Base-by-base conservation (phyloP, 2,888 invertebrate genomes). In the Selenia dentaria region DNA sequence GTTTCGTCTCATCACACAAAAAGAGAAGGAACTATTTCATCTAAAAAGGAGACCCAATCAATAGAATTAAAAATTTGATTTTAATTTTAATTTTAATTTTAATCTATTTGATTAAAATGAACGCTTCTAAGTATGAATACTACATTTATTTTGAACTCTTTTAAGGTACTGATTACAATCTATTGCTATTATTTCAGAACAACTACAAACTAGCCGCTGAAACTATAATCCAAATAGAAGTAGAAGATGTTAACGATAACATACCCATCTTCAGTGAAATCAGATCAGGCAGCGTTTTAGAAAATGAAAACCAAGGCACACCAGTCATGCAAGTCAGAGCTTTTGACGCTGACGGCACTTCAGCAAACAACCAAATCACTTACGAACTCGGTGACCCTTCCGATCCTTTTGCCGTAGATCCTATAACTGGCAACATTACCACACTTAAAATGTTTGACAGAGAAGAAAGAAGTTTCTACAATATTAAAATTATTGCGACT, bases 221-320 rank as follows among this genome's bases (percentile, higher is more conserved):
- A 81, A 95, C 95, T 8, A 93, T 94, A 40, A 92, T 97, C 36
- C 94, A 93, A 64, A 94, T 98, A 20, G 93, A 94, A 77, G 93
- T 98, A 0, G 92, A 93, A 69, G 98, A 98, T 74, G 97, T 97
- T 0, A 98, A 98, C 70, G 98, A 98, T 74, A 97, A 97, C 69
- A 95, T 96, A 59, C 98, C 95, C 0, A 94, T 94, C 59, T 97
- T 98, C 69, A 95, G 95, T 31, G 96, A 96, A 77, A 93, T 95
- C 8, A 92, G 94, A 64, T 93, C 94, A 9, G 97, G 97, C 0
- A 95, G 94, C 61, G 96, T 97, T 2, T 83, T 96, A 49, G 97
- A 97, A 86, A 97, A 98, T 70, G 96, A 97, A 73, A 93, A 93
- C 0, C 87, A 93, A 0, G 97, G 96, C 2, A 96, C 96, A 3